A percentile compares a stretch with the other conserved stretches of the same genome.
phyloP scores from a whole-genome alignment of 2,113 vertebrate genomes.

The Pseudorectes ferrugineus region DNA sequence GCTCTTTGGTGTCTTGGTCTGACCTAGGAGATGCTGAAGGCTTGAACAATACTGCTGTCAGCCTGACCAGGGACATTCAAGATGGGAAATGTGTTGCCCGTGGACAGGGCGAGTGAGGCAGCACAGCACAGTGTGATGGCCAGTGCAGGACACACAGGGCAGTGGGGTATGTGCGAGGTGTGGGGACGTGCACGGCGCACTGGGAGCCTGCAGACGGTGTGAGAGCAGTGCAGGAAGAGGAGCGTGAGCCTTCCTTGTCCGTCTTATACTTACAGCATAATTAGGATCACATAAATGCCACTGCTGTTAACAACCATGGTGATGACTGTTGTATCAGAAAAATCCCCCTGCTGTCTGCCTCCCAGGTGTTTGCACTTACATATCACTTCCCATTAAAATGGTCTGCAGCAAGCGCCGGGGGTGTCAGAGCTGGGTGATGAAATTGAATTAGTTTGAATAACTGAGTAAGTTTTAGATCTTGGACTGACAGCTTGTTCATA shows the following conservation, averaged over 20 bases:
- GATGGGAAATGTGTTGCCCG: not conserved
- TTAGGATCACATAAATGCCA: conserved; percentile 41
- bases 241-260: not conserved
- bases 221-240: not conserved
- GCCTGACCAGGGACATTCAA: not conserved
- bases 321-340: conserved; percentile 37
- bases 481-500: conserved; percentile 26
- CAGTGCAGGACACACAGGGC: accelerated
- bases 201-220: accelerated
- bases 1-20: not conserved
- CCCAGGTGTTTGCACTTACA: conserved; percentile 24
- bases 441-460: conserved; percentile 54
- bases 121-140: accelerated
- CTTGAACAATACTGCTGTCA: not conserved
- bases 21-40: not conserved
- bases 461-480: conserved; percentile 41
- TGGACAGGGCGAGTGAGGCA: not conserved
- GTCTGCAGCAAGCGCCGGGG: not conserved
- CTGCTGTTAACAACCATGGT: conserved; percentile 16
- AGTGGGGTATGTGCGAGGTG: accelerated
- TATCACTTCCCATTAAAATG: conserved; percentile 34
- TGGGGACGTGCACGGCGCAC: accelerated
- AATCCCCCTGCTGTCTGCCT: not conserved
- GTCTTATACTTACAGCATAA: not conserved
- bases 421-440: conserved; percentile 22